A percentile compares a stretch with the other conserved stretches of the same genome.
Conservation (phyloP, 1,140 invertebrate species). For the Holotrichia oblita region DNA sequence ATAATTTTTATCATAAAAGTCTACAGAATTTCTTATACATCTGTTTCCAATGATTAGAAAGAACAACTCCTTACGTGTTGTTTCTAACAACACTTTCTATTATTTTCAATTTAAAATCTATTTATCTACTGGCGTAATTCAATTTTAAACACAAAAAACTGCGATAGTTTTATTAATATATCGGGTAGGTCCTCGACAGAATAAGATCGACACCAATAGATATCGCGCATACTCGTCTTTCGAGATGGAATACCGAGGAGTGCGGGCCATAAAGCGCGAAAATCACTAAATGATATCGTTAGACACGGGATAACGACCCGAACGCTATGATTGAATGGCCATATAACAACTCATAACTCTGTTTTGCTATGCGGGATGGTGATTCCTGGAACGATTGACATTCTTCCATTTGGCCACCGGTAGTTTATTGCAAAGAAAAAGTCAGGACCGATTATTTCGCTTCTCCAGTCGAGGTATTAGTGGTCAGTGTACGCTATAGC, state of each 20-base stretch:
- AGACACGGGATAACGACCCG: constrained; percentile 47
- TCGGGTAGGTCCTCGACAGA: neutral
- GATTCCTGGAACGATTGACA: constrained; percentile 50
- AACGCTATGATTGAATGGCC: constrained; percentile 50
- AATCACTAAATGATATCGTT: constrained; percentile 47
- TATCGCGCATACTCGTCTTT: constrained; percentile 12
- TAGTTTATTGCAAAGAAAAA: constrained; percentile 49
- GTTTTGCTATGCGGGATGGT: constrained; percentile 50
- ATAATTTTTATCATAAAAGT: too few relatives aligned
- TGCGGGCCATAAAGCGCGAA: constrained; percentile 34
- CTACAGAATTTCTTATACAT: too few relatives aligned
- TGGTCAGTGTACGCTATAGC: too few relatives aligned
- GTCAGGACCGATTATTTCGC: neutral
- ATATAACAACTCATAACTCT: constrained; percentile 55
- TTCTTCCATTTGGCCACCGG: constrained; percentile 43
- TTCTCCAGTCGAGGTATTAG: too few relatives aligned
- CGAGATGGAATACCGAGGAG: neutral
- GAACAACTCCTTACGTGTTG: too few relatives aligned
- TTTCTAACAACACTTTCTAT: too few relatives aligned
- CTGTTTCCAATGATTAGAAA: too few relatives aligned
- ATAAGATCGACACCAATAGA: neutral
- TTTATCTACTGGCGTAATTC: too few relatives aligned
- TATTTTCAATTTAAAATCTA: too few relatives aligned
- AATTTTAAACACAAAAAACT: too few relatives aligned
- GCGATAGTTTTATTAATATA: constrained; percentile 15